Percentiles rank a stretch among this genome's conserved stretches.
These are phyloP conservation scores for Phaetusa simplex DNA, from an alignment of 2,113 vertebrate species.

Conservation along the genomic window DNA sequence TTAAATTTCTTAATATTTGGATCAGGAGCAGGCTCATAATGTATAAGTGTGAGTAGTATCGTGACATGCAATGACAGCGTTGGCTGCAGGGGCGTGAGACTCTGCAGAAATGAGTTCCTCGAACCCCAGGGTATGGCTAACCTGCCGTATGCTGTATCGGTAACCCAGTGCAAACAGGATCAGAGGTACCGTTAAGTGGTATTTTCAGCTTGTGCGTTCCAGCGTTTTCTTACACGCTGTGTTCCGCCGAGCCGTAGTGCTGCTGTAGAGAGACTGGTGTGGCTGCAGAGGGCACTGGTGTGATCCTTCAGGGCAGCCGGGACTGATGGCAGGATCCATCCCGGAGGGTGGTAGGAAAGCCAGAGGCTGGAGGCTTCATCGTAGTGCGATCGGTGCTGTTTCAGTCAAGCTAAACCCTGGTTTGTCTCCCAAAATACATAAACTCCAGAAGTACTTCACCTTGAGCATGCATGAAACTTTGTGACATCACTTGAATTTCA, in stretches of 20 bases:
- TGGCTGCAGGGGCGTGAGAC: background rate
- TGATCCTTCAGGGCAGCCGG: background rate
- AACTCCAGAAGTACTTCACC: background rate
- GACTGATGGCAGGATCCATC: fast-evolving
- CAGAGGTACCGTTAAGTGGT: background rate
- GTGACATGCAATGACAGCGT: background rate
- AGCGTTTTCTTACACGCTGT: fast-evolving
- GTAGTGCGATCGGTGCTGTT: fast-evolving
- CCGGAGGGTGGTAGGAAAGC: background rate
- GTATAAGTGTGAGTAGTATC: background rate
- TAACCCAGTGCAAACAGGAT: background rate
- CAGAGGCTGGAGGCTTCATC: background rate
- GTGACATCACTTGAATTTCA: background rate
- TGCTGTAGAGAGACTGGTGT: background rate
- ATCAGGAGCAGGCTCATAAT: background rate
- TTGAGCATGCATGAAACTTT: background rate
- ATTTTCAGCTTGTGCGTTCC: background rate
- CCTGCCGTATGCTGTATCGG: fast-evolving
- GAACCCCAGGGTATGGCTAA: background rate
- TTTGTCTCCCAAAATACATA: background rate
- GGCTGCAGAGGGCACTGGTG: background rate
- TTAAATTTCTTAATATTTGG: background rate
- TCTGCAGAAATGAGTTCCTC: background rate
- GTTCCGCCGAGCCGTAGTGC: fast-evolving
- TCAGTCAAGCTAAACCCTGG: background rate